Conservation (phyloP, 2,797 vertebrate species). For the Poecile montanus region DNA sequence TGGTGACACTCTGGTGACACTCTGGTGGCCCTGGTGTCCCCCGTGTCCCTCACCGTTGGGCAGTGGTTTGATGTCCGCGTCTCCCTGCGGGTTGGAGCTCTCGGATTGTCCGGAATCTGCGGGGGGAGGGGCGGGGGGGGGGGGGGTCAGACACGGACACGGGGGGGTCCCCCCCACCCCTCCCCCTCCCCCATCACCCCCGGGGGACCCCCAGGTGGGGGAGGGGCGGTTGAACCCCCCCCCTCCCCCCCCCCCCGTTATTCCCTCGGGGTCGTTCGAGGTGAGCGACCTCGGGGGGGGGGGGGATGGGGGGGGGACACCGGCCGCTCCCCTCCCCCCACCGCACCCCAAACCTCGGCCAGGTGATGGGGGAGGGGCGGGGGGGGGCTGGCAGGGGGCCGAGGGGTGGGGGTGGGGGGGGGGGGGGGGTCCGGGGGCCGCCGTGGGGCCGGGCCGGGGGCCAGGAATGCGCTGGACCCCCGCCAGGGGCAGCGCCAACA, state of each 20-base stretch:
- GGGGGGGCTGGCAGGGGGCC: not conserved
- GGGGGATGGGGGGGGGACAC: too few species aligned
- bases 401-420: not conserved
- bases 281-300: too few species aligned
- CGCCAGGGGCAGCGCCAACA: not conserved
- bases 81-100: not conserved
- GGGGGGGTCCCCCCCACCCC: not conserved
- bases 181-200: too few species aligned
- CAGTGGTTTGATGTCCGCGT: slow-evolving; percentile 18
- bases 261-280: not conserved
- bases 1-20: too few species aligned
- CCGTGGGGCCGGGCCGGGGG: not conserved
- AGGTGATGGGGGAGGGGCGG: not conserved
- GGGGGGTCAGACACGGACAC: not conserved
- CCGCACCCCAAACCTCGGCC: too few species aligned
- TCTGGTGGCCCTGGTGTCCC: too few species aligned
- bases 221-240: too few species aligned
- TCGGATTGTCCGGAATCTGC: not conserved
- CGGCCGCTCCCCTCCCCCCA: not conserved
- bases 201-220: too few species aligned
- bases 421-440: not conserved
- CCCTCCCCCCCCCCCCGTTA: not conserved
- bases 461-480: not conserved
- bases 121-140: too few species aligned
- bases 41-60: slow-evolving; percentile 2